These are phyloP conservation scores for Plutella xylostella DNA, from an alignment of 2,888 invertebrate genomes.

Conservation along the genomic window DNA sequence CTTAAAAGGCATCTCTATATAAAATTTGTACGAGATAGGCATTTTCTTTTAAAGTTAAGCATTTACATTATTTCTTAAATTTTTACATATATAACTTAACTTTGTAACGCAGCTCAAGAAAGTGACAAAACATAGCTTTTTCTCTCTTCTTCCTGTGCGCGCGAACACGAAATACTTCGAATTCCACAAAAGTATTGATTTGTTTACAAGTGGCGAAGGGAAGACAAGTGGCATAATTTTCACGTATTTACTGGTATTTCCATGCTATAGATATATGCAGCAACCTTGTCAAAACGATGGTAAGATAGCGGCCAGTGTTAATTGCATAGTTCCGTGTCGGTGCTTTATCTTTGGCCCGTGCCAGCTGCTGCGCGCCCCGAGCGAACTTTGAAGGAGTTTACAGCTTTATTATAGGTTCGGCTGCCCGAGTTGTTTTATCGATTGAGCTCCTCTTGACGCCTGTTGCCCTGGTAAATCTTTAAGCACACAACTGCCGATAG, in stretches of 20 bases:
- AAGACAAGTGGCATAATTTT: conserved; percentile 34
- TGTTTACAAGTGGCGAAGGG: conserved; percentile 67
- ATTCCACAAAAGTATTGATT: conserved; percentile 58
- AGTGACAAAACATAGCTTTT: conserved; percentile 10
- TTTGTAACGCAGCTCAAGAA: background rate
- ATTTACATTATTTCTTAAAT: background rate
- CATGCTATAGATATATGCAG: conserved; percentile 37
- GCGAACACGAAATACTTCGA: conserved; percentile 48
- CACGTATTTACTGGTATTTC: conserved; percentile 32
- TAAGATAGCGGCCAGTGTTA: conserved; percentile 54
- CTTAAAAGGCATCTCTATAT: too few species aligned
- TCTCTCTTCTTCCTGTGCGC: conserved; percentile 26
- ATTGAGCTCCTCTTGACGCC: conserved; percentile 44
- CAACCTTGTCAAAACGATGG: conserved; percentile 58
- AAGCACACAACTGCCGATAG: conserved; percentile 30
- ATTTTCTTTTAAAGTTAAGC: too few species aligned
- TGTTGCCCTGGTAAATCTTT: conserved; percentile 30
- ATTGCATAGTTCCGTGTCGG: conserved; percentile 57
- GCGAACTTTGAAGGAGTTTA: conserved; percentile 40
- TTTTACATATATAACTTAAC: background rate
- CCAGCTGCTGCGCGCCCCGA: conserved; percentile 39
- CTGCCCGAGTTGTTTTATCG: conserved; percentile 56
- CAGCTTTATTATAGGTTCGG: conserved; percentile 48
- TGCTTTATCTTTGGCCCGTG: conserved; percentile 54
- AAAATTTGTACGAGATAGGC: too few species aligned